Conservation (phyloP, 2,797 vertebrate genomes). For the Sebastiscus tertius region DNA sequence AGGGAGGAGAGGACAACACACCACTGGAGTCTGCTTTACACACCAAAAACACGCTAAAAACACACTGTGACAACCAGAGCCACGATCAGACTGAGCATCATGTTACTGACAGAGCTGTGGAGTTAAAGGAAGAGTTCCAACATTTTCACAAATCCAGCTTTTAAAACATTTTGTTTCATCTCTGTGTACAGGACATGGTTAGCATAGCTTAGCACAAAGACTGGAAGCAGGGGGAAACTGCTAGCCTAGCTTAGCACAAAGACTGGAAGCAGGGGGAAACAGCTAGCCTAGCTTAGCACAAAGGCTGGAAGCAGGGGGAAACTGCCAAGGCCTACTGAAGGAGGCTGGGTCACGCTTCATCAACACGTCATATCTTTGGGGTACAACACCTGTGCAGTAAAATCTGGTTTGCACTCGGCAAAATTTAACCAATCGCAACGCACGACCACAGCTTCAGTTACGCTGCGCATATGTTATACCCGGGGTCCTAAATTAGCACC, state of each 20-base stretch:
- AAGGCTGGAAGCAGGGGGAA: neutral
- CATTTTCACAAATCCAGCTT: neutral
- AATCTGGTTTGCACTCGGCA: too few relatives aligned
- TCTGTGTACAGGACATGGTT: neutral
- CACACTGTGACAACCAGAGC: slow-evolving; percentile 31
- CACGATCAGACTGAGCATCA: slow-evolving; percentile 26
- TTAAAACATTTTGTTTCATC: neutral
- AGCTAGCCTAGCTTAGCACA: neutral
- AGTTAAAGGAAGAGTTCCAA: slow-evolving; percentile 11
- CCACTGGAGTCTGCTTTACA: slow-evolving; percentile 33
- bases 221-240: neutral
- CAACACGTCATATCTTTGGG: too few relatives aligned
- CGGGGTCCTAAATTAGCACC: too few relatives aligned
- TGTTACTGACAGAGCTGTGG: neutral
- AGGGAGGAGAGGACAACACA: neutral
- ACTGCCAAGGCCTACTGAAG: too few relatives aligned
- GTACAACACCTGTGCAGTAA: too few relatives aligned
- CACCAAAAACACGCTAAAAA: slow-evolving; percentile 31
- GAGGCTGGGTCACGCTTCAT: too few relatives aligned
- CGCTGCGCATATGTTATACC: too few relatives aligned
- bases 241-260: neutral
- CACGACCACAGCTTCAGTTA: too few relatives aligned
- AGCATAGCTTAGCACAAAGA: neutral
- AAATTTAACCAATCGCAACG: too few relatives aligned
- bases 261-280: neutral